Base-by-base conservation (phyloP, 2,113 vertebrate genomes). In the Thunnus maccoyii region DNA sequence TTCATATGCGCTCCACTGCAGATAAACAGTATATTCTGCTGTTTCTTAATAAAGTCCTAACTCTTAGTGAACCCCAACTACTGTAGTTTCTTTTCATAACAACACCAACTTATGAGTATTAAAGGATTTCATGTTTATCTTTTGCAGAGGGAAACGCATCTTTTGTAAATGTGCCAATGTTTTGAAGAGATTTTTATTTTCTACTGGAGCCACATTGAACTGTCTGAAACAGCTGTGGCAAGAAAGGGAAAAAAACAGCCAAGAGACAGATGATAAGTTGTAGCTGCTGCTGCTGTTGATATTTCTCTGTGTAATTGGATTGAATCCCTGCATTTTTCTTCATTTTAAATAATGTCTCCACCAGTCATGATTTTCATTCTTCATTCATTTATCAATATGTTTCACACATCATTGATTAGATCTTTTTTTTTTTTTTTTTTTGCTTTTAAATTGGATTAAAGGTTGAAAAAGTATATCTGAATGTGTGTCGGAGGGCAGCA, bases 241-340 rank as follows among this genome's bases (percentile, higher is more conserved):
- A 44, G 46, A 9, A 54, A 60, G 57, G 22, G 22, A 22, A 22
- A 32, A 50, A 30, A 12, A 56, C 2, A 74, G 20, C 2, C 1
- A 14, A 32, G 12, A 62, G 66, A 57, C 61, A 76, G 48, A 55
- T 76, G 55, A 67, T 51, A 22, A 41, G 47, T 64, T 30, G 3
- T 1, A 6, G 32, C 36, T 41, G 36, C 68, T 77, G 63, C 57
- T 64, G 76, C 64, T 69, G 67, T 18, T 68, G 44, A 50, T 68
- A 16, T 52, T 62, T 60, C 27, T 76, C 67, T 63, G 51, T 74
- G 57, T 57, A 69, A 56, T 12, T 57, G 67, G 30, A 51, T 17
- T 25, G 27, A 73, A 76, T 47, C 51, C 20, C 18, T 4, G 10
- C 48, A 36, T 16, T 41, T 54, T 51, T 63, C 46, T 51, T 63